Evolutionary conservation across 2,113 vertebrate species (phyloP).

Genomic region (Perognathus longimembris): DNA sequence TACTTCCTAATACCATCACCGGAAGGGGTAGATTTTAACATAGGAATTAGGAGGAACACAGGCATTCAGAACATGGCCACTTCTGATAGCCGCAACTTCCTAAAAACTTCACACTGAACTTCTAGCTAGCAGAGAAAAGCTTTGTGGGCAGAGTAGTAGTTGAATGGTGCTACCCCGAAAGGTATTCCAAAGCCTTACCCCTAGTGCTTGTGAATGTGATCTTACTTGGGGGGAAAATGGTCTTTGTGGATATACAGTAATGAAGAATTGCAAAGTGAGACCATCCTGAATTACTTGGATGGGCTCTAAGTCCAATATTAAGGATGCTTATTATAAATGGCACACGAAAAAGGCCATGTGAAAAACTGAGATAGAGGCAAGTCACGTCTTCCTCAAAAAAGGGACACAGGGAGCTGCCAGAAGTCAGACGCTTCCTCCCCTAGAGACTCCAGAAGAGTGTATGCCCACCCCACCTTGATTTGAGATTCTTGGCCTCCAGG

Average conservation of each 20-base stretch:
- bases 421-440: background rate
- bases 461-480: background rate
- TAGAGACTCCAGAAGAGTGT: background rate
- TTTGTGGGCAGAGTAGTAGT: background rate
- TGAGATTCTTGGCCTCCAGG: background rate
- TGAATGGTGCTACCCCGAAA: background rate
- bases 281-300: background rate
- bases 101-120: background rate
- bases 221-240: background rate
- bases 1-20: background rate
- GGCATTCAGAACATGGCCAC: background rate
- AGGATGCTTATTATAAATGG: too few species aligned
- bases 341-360: background rate
- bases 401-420: background rate
- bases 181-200: background rate
- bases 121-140: background rate
- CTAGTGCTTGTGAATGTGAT: background rate
- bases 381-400: background rate
- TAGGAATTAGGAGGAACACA: background rate
- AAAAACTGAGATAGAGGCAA: conserved; percentile 2
- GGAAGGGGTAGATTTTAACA: background rate
- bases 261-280: background rate
- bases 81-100: background rate
- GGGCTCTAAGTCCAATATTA: background rate
- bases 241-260: background rate